Conservation (phyloP, 2,113 vertebrate genomes). For the Rafetus swinhoei region DNA sequence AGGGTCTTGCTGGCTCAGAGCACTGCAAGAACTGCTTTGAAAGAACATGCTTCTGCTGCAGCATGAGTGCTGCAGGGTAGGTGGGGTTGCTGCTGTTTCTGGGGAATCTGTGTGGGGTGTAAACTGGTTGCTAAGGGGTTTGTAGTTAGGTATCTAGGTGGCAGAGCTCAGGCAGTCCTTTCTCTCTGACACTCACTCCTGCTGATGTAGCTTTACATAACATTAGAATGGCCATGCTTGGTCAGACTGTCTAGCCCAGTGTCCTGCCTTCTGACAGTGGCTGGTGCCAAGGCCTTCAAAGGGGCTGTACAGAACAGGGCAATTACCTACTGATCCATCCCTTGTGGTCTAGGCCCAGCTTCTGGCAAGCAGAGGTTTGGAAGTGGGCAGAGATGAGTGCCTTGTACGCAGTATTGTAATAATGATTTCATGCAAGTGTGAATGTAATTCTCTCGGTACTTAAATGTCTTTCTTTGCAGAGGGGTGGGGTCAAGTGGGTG, state of each 20-base stretch:
- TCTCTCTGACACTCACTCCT: neutral
- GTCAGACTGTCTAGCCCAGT: neutral
- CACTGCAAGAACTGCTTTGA: neutral
- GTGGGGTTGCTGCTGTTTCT: conserved; percentile 33
- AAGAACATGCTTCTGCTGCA: neutral
- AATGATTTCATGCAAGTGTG: neutral
- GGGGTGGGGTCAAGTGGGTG: neutral
- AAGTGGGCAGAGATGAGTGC: neutral
- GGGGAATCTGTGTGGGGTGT: neutral
- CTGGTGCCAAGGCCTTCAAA: neutral
- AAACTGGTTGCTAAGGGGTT: neutral
- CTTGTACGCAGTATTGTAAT: neutral
- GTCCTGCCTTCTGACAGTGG: neutral
- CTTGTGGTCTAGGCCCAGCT: neutral
- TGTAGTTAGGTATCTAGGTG: conserved; percentile 29
- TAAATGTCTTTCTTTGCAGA: neutral
- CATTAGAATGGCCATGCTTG: neutral
- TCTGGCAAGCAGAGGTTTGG: neutral
- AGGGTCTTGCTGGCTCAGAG: neutral
- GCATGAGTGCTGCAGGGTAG: conserved; percentile 75
- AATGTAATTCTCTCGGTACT: neutral
- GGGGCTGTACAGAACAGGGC: neutral
- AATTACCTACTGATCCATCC: neutral
- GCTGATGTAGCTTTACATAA: neutral
- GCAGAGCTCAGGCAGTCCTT: neutral